Evolutionary conservation across 1,140 invertebrate species (phyloP).

Genomic region (Parapsyche elsis): DNA sequence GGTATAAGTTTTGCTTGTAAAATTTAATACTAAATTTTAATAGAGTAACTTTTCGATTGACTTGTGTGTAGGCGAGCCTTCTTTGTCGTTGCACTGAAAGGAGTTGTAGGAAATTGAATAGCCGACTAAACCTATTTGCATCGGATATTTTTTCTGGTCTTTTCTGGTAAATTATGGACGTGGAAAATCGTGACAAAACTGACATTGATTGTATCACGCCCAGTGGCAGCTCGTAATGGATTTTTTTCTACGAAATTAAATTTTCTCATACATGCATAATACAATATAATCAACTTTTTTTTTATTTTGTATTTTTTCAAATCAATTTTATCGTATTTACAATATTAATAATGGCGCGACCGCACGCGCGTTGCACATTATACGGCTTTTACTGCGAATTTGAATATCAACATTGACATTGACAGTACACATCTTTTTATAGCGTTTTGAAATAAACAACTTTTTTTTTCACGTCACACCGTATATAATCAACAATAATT

Average conservation of each 20-base stretch:
- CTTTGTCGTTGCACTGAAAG: slow-evolving; percentile 17
- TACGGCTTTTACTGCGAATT: neutral
- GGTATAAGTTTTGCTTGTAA: too few relatives aligned
- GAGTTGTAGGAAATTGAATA: slow-evolving; percentile 48
- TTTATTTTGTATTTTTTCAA: neutral
- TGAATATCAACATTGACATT: neutral
- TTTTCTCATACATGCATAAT: neutral
- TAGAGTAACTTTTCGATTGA: slow-evolving; percentile 22
- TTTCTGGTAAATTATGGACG: slow-evolving; percentile 40
- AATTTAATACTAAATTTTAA: neutral
- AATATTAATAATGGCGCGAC: too few relatives aligned
- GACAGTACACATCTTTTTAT: neutral
- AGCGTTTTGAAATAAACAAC: neutral
- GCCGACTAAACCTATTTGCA: slow-evolving; percentile 50
- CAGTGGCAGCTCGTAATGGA: neutral
- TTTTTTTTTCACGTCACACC: neutral
- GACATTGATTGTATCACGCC: slow-evolving; percentile 46
- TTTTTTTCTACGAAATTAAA: neutral
- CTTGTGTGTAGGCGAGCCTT: slow-evolving; percentile 15
- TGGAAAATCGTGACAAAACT: slow-evolving; percentile 45
- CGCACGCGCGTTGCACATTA: too few relatives aligned
- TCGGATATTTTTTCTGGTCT: slow-evolving; percentile 42
- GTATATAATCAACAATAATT: slow-evolving; percentile 14
- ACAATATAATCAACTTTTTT: neutral
- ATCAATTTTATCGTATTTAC: too few relatives aligned